Conservation (phyloP, 2,888 invertebrate species). For the Nysson spinosus region DNA sequence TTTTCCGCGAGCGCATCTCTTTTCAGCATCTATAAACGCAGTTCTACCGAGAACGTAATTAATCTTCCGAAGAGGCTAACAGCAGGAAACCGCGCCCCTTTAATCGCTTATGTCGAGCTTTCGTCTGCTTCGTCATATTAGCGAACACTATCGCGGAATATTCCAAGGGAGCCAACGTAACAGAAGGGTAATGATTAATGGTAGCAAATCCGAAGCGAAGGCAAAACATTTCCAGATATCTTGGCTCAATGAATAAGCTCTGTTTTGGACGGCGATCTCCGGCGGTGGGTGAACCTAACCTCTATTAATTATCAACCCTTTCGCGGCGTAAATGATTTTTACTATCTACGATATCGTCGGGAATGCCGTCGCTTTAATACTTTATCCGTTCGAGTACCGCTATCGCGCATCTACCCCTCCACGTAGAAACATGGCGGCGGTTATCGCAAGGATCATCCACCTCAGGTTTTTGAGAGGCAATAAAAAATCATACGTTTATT, state of each 20-base stretch:
- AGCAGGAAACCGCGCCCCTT: conserved; percentile 52
- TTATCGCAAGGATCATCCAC: too few species aligned
- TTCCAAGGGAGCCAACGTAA: conserved; percentile 31
- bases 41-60: conserved; percentile 35
- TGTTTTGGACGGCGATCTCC: conserved; percentile 9
- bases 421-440: too few species aligned
- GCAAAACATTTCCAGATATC: conserved; percentile 38
- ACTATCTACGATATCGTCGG: too few species aligned
- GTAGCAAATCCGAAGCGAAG: conserved; percentile 29
- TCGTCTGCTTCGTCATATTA: conserved; percentile 23
- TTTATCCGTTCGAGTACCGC: too few species aligned
- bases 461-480: too few species aligned
- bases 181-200: conserved; percentile 41
- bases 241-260: conserved; percentile 23
- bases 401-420: too few species aligned
- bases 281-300: not conserved
- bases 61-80: conserved; percentile 34
- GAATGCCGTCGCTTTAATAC: too few species aligned
- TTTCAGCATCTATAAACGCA: conserved; percentile 16
- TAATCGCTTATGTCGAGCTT: conserved; percentile 36
- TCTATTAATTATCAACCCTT: not conserved
- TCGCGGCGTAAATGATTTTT: too few species aligned
- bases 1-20: conserved; percentile 18
- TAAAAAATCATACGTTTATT: too few species aligned
- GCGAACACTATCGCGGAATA: conserved; percentile 34